Base-by-base conservation (phyloP, 2,113 vertebrate genomes). In the Todiramphus chloris region DNA sequence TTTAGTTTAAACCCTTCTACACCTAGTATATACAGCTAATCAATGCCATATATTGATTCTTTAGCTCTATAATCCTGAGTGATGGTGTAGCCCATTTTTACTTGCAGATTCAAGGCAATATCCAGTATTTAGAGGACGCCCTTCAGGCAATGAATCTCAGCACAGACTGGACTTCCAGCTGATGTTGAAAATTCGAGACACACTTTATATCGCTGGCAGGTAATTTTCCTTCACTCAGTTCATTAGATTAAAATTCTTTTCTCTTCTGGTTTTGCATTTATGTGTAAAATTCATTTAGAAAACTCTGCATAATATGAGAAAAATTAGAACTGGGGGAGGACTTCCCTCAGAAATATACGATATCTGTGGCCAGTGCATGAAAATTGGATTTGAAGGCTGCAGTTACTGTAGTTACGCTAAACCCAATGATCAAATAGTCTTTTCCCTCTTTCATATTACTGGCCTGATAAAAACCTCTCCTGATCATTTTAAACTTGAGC, bases 101-200 rank as follows among this genome's bases (percentile, higher is more conserved):
- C 97, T 98, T 97, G 97, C 98, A 99, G 99, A 99, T 99, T 98
- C 99, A 93, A 98, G 98, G 97, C 98, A 99, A 98, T 99, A 99
- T 98, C 99, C 99, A 78, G 99, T 99, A 97, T 99, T 99, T 98
- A 99, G 99, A 98, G 99, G 99, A 98, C 98, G 99, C 97, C 99
- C 99, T 98, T 99, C 98, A 98, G 99, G 98, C 97, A 99, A 99
- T 92, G 99, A 99, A 98, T 99, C 99, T 73, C 99, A 99, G 96
- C 99, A 99, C 96, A 98, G 99, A 98, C 99, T 99, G 97, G 99
- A 99, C 99, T 99, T 99, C 98, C 99, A 99, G 98, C 98, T 99
- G 97, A 99, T 99, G 99, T 92, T 99, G 98, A 99, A 99, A 98
- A 99, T 99, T 98, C 99, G 99, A 98, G 99, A 99, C 98, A 99